Evolutionary conservation across 2,888 invertebrate species (phyloP), one percentile per base, ranked within the genome.

Genomic region (Mimachlamys varia): DNA sequence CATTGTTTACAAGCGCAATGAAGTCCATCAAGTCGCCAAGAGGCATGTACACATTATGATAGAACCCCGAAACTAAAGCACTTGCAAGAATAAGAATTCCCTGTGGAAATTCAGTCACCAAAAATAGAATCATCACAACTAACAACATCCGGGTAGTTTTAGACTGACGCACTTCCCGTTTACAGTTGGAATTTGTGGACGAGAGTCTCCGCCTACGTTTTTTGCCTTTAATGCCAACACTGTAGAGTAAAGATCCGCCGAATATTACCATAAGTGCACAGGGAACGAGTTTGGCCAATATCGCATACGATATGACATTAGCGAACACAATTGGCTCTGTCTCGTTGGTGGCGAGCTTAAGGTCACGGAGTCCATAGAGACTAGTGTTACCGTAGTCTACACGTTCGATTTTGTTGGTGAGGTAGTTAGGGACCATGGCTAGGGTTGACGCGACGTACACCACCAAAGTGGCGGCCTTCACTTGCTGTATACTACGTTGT

Each of bases 51-150:
- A 97, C 96, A 55, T 95, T 94, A 55, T 94, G 93, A 92, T 96
- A 96, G 97, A 99, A 98, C 95, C 98, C 98, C 13, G 98, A 93
- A 27, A 95, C 98, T 89, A 98, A 97, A 12, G 98, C 97, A 91
- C 98, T 98, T 58, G 99, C 97, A 33, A 99, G 97, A 0, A 98
- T 98, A 91, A 97, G 94, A n/a, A 97, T 94, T 22, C 97, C 99
- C 96, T 99, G 99, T 0, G 99, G 99, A 93, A 99, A 98, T 96
- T 99, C 99, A 0, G 99, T 98, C 92, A 98, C 98, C 17, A 99
- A 97, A 96, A 99, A 99, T 27, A 99, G 97, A 1, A 99, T 97
- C 88, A 99, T 97, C 37, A 99, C 98, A 0, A 98, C 98, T 33
- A 99, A 97, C 93, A 99, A 97, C 99, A 99, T 99, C 90, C 98